Conservation (phyloP, 2,797 vertebrate species). For the Erethizon dorsatum region DNA sequence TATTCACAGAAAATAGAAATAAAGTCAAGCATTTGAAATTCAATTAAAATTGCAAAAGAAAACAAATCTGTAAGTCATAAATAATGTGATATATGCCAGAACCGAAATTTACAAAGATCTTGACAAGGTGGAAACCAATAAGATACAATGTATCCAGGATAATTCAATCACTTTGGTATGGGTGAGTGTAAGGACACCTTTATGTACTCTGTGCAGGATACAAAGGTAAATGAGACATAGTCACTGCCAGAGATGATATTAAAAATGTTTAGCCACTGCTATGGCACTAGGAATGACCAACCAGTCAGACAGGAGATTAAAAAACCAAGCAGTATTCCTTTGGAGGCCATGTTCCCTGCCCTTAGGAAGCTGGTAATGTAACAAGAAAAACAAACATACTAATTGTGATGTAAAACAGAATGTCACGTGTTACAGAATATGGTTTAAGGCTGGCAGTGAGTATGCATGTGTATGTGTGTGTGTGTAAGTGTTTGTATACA, state of each 20-base stretch:
- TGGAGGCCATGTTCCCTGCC: background rate
- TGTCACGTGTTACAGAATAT: background rate
- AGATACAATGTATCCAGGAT: background rate
- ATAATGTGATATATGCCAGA: background rate
- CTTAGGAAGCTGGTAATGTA: background rate
- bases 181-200: background rate
- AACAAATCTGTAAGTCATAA: conserved; percentile 42
- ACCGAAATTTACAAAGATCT: background rate
- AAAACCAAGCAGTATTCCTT: background rate
- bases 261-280: background rate
- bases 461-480: too few species aligned
- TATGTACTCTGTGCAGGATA: background rate
- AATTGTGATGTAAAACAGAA: background rate
- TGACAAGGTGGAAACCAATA: background rate
- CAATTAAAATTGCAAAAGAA: background rate
- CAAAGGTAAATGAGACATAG: background rate
- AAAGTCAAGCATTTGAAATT: background rate
- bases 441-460: background rate
- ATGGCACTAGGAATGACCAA: background rate
- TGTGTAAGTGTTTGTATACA: too few species aligned
- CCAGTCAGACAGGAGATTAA: conserved; percentile 1
- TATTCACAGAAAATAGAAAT: background rate
- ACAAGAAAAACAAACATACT: background rate
- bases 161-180: background rate
- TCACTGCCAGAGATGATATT: background rate